phyloP scores from a whole-genome alignment of 2,797 vertebrate species.

The Argyrosomus regius region DNA sequence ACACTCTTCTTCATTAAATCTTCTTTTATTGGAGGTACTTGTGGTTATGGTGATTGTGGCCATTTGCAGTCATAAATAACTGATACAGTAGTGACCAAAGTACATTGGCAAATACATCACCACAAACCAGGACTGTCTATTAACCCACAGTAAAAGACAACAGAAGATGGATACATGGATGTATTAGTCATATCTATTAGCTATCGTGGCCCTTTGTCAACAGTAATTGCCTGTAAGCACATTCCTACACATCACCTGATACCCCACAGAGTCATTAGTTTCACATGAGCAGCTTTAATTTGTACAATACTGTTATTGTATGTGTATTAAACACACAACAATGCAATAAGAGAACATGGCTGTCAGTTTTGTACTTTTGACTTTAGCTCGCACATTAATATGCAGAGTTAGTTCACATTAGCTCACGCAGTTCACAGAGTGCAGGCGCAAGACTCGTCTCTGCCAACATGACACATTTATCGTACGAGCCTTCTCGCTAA shows the following conservation, averaged over 20 bases:
- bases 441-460: conserved; percentile 21
- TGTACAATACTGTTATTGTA: background rate
- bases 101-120: background rate
- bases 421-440: conserved; percentile 29
- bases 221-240: conserved; percentile 16
- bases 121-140: background rate
- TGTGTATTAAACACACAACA: background rate
- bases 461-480: conserved; percentile 34
- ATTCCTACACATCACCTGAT: conserved; percentile 7
- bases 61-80: background rate
- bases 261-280: background rate
- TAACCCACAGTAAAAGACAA: conserved; percentile 1
- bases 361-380: conserved; percentile 26
- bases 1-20: background rate
- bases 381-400: conserved; percentile 31
- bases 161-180: background rate
- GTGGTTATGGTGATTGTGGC: background rate
- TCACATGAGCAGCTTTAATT: background rate
- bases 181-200: conserved; percentile 12
- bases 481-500: conserved; percentile 1
- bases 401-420: conserved; percentile 45
- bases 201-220: background rate
- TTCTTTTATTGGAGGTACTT: background rate
- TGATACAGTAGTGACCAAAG: conserved; percentile 25
- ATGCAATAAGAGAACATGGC: background rate